A percentile compares a stretch with the other conserved stretches of the same genome.
Evolutionary conservation across 1,140 invertebrate genomes (phyloP).

Genomic region (Sitodiplosis mosellana): DNA sequence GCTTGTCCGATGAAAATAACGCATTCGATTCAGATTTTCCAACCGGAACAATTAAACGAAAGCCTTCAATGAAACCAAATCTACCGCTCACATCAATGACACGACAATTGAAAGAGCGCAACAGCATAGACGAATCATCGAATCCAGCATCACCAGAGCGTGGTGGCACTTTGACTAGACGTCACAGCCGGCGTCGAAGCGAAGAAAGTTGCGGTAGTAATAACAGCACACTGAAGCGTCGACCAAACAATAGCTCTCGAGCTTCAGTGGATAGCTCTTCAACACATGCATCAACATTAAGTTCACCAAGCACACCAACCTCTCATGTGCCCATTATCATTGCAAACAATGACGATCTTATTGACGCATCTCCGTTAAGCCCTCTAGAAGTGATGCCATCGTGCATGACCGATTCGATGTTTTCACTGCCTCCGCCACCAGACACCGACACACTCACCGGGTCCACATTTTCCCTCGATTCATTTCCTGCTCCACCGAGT

Average conservation of each 20-base stretch:
- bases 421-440: slow-evolving; percentile 33
- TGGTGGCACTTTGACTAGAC: slow-evolving; percentile 31
- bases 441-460: slow-evolving; percentile 31
- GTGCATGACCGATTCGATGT: slow-evolving; percentile 29
- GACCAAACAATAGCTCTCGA: slow-evolving; percentile 17
- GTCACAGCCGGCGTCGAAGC: slow-evolving; percentile 35
- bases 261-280: slow-evolving; percentile 20
- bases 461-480: slow-evolving; percentile 54
- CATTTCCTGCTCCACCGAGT: slow-evolving; percentile 56
- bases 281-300: slow-evolving; percentile 18
- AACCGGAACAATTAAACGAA: slow-evolving; percentile 69
- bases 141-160: slow-evolving; percentile 17
- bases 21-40: slow-evolving; percentile 61
- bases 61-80: slow-evolving; percentile 75
- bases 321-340: slow-evolving; percentile 10
- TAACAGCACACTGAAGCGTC: slow-evolving; percentile 35
- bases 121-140: slow-evolving; percentile 16
- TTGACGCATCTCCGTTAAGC: not conserved
- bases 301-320: slow-evolving; percentile 19
- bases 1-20: slow-evolving; percentile 58
- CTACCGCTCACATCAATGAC: slow-evolving; percentile 81
- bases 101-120: slow-evolving; percentile 59
- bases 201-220: slow-evolving; percentile 35
- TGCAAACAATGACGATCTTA: not conserved
- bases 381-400: slow-evolving; percentile 7